Conservation (phyloP, 2,888 invertebrate species). For the Pammene fasciana region DNA sequence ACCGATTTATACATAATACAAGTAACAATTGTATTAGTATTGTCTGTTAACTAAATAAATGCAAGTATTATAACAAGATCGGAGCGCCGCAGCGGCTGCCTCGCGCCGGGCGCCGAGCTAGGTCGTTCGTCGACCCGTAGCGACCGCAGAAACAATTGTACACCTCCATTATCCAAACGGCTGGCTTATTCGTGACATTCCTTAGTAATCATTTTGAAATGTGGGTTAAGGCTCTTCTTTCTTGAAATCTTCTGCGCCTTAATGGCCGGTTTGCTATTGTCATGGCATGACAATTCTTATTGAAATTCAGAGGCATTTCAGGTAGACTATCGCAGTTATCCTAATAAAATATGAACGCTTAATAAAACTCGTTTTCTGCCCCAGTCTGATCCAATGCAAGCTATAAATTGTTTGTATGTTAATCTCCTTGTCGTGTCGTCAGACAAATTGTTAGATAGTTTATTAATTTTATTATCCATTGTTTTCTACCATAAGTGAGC, state of each 20-base stretch:
- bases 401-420: too few relatives aligned
- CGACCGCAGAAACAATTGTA: conserved; percentile 73
- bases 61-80: conserved; percentile 32
- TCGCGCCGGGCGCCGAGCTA: conserved; percentile 64
- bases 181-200: conserved; percentile 80
- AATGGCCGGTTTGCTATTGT: conserved; percentile 31
- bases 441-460: too few relatives aligned
- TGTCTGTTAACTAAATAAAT: conserved; percentile 32
- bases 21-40: conserved; percentile 27
- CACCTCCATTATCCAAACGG: conserved; percentile 76
- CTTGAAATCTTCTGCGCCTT: conserved; percentile 54
- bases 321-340: neutral
- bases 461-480: too few relatives aligned
- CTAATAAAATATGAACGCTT: neutral
- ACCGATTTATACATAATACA: conserved; percentile 11
- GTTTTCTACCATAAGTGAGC: too few relatives aligned
- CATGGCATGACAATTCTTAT: conserved; percentile 20
- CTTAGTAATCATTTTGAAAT: conserved; percentile 76
- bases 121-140: conserved; percentile 80
- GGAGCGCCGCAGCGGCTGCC: conserved; percentile 36
- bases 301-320: conserved; percentile 6
- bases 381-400: too few relatives aligned
- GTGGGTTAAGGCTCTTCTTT: conserved; percentile 77
- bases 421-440: too few relatives aligned
- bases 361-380: neutral